Base-by-base conservation (phyloP, 2,113 vertebrate genomes). In the zebrafish (Danio rerio) region DNA sequence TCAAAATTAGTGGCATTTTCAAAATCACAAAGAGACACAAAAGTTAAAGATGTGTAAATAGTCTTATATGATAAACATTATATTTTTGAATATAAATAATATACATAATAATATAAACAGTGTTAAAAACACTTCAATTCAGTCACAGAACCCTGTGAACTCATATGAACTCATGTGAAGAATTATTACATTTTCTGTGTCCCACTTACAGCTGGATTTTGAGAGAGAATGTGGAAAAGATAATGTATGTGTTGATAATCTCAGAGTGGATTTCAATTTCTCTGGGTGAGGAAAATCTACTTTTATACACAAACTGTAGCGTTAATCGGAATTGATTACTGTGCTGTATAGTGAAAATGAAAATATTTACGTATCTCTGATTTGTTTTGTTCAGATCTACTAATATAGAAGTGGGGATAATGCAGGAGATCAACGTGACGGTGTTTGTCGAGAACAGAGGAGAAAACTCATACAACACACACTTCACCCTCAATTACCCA, bases 201-300 rank as follows among this genome's bases (percentile, higher is more conserved):
- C 31, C 3, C 16, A 61, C 82, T 71, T 61, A 80, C 91, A 97
- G 96, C 84, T 96, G 20, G 87, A 88, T 3, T 96, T 96, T 89
- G 92, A 96, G 90, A 95, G 95, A 86, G 92, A 96, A 80, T 97
- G 96, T 75, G 96, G 95, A 3, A 2, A 1, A 0, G 94, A 97
- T 73, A 86, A 87, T 0, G 18, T 88, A 7, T 97, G 95, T 82
- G 85, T 89, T 18, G 96, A 97, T 6, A 75, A 93, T 68, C 92
- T 97, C 0, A 88, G 85, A 71, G 83, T 96, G 85, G 90, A 92
- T 82, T 93, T 96, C 55, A 92, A 83, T 82, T 94, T 94, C 85
- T 91, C 86, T n/a, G 87, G 89, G 96, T 96, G 85, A 90, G 90
- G 7, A 5, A 42, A 55, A 20, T 77, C 40, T 49, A 0, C 1